These are phyloP conservation scores for Poeciliopsis occidentalis DNA, from an alignment of 2,113 vertebrate species.

Conservation along the genomic window DNA sequence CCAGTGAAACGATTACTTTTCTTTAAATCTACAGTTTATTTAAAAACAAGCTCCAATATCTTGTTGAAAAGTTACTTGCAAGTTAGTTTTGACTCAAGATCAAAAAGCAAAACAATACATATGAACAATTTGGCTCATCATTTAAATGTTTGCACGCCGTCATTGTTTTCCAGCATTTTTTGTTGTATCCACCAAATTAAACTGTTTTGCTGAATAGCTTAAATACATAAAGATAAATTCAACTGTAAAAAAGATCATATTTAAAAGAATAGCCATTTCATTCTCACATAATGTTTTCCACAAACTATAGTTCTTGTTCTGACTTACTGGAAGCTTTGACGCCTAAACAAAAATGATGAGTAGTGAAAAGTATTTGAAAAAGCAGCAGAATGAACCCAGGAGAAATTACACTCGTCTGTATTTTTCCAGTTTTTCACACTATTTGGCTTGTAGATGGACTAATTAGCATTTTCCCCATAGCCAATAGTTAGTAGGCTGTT, in stretches of 20 bases:
- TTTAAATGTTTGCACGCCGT: too few relatives aligned
- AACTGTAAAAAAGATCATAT: neutral
- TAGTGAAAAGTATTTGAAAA: neutral
- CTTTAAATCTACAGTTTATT: too few relatives aligned
- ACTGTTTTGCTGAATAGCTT: neutral
- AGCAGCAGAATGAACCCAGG: neutral
- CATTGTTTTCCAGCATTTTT: too few relatives aligned
- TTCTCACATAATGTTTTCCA: too few relatives aligned
- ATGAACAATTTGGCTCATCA: neutral
- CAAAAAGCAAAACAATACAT: neutral
- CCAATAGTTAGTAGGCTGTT: neutral
- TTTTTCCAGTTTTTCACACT: neutral
- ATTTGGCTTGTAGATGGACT: neutral
- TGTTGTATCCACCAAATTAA: neutral
- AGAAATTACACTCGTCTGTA: neutral
- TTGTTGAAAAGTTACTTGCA: too few relatives aligned
- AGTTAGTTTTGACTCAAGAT: neutral
- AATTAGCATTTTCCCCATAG: neutral
- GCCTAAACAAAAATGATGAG: neutral
- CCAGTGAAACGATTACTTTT: too few relatives aligned
- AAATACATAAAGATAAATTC: neutral
- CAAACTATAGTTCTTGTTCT: too few relatives aligned
- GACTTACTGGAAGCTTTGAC: too few relatives aligned
- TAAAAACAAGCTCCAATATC: too few relatives aligned
- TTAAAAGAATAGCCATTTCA: neutral